phyloP scores from a whole-genome alignment of 2,797 vertebrate species.

The Coilia nasus region DNA sequence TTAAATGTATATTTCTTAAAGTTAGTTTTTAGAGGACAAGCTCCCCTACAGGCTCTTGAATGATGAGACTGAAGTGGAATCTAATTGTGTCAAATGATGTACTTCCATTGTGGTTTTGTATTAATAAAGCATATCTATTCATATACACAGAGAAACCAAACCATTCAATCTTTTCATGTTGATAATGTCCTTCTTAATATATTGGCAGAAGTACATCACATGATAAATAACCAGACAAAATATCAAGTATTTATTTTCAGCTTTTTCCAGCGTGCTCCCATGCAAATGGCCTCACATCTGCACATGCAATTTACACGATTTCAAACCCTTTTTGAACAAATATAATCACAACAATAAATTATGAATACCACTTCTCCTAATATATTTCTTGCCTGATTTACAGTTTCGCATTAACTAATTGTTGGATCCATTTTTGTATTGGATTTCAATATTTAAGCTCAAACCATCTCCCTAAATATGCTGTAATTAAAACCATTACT shows the following conservation, averaged over 20 bases:
- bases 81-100: background rate
- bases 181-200: background rate
- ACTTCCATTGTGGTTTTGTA: background rate
- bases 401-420: no score
- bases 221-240: background rate
- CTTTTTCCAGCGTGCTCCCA: slow-evolving; percentile 32
- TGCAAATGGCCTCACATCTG: slow-evolving; percentile 34
- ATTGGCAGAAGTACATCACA: background rate
- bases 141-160: background rate
- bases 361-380: no score
- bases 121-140: background rate
- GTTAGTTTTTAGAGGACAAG: background rate
- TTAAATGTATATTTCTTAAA: background rate
- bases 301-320: slow-evolving; percentile 15
- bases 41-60: background rate
- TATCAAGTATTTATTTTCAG: background rate
- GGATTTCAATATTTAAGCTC: no score
- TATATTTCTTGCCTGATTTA: no score
- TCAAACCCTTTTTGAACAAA: background rate
- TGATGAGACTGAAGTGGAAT: background rate
- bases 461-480: background rate
- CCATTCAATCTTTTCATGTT: background rate
- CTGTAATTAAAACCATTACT: background rate
- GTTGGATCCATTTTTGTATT: no score
- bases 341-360: no score